Percentiles rank a stretch among this genome's conserved stretches.
Evolutionary conservation across 2,797 vertebrate genomes (phyloP).

Genomic region (Lepilemur ruficaudatus): DNA sequence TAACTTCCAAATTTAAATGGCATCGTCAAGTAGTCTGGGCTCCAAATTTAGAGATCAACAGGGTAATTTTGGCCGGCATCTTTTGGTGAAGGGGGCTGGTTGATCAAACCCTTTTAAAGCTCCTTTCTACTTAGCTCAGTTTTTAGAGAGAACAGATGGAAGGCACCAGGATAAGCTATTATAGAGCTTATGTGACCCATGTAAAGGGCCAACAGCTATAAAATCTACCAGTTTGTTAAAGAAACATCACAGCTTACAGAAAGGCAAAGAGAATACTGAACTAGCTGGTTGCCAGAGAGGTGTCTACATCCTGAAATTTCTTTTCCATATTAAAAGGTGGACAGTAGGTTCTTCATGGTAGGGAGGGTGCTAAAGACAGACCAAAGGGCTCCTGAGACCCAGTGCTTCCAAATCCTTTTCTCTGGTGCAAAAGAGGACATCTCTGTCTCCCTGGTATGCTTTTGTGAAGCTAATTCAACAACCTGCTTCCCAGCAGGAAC

Average conservation of each 20-base stretch:
- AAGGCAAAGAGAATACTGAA: not conserved
- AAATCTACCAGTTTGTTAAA: slow-evolving; percentile 29
- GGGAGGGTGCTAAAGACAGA: not conserved
- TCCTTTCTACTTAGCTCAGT: slow-evolving; percentile 4
- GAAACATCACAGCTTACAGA: slow-evolving; percentile 35
- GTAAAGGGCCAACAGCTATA: slow-evolving; percentile 3
- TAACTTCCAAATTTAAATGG: slow-evolving; percentile 64
- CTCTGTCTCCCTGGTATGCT: not conserved
- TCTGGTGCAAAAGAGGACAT: not conserved
- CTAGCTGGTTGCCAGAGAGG: not conserved
- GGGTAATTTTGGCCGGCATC: slow-evolving; percentile 52
- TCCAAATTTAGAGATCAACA: slow-evolving; percentile 47
- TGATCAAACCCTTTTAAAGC: slow-evolving; percentile 39
- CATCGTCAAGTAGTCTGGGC: slow-evolving; percentile 19
- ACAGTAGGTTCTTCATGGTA: not conserved
- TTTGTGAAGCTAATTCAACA: not conserved
- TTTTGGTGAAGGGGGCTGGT: not conserved
- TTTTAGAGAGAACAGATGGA: slow-evolving; percentile 49
- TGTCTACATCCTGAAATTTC: not conserved
- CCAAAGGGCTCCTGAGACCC: not conserved
- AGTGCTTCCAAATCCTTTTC: not conserved
- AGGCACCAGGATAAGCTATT: slow-evolving; percentile 2
- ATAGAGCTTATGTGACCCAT: slow-evolving; percentile 5
- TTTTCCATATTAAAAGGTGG: not conserved
- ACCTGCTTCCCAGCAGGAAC: not conserved